These are phyloP conservation scores for Entomobrya proxima DNA, from an alignment of 2,888 invertebrate species.

Conservation along the genomic window DNA sequence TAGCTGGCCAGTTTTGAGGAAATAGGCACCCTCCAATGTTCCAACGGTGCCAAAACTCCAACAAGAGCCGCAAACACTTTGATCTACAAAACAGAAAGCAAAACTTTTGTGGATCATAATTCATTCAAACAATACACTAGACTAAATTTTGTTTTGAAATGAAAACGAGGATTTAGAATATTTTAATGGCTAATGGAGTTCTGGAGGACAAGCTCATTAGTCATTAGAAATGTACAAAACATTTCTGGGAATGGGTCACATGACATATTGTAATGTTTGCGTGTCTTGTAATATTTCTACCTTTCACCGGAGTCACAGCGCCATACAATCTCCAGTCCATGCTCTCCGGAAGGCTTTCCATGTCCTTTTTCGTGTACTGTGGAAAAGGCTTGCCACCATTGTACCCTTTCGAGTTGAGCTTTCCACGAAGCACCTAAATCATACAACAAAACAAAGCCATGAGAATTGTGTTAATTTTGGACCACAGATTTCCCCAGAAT, in stretches of 20 bases:
- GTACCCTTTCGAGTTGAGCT: conserved; percentile 82
- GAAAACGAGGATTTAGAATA: no score
- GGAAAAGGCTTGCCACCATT: conserved; percentile 90
- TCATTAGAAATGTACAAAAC: no score
- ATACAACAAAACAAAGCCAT: no score
- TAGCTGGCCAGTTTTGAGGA: conserved; percentile 87
- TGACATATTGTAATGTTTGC: no score
- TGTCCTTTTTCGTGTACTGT: conserved; percentile 79
- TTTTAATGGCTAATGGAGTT: no score
- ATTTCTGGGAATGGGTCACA: no score
- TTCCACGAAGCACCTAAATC: conserved; percentile 83
- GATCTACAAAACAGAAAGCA: conserved; percentile 82
- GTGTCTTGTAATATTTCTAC: conserved; percentile 77
- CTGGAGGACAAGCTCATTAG: no score
- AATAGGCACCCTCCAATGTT: conserved; percentile 93
- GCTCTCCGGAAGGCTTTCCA: conserved; percentile 83
- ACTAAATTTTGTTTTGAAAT: not conserved
- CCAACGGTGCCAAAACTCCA: conserved; percentile 98
- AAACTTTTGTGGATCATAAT: conserved; percentile 24
- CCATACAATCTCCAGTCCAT: conserved; percentile 95
- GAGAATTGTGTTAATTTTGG: no score
- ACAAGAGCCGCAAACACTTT: conserved; percentile 97
- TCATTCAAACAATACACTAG: not conserved
- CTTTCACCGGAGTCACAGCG: conserved; percentile 95
- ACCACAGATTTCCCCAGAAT: no score